Base-by-base conservation (phyloP, 1,140 invertebrate genomes). In the Riptortus pedestris region DNA sequence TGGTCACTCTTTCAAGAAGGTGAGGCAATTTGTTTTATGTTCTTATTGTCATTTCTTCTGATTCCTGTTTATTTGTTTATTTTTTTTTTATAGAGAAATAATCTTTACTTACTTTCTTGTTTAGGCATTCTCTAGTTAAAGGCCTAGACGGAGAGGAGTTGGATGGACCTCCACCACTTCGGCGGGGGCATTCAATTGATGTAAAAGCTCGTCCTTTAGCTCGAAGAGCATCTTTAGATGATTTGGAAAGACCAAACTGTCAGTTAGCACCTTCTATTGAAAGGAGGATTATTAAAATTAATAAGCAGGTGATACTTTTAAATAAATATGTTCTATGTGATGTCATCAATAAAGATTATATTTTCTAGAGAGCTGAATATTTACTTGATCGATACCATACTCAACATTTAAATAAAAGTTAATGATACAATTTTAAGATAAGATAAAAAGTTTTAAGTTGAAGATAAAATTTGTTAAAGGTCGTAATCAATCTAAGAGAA, bases 1-100 rank as follows among this genome's bases (percentile, higher is more conserved):
- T 93, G 16, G 85, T 92, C 38, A 88, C 86, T 1, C 74, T 90
- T 1, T 89, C 86, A 38, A 75, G 88, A 68, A 81, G 85, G 82
- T 85, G 76, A 70, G 2, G 18, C 14, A 66, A 60, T 55, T 60
- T 22, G 5, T 28, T 7, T 29, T 24, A 3, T 58, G 4, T 18
- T 51, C n/a, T 18, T 18, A 18, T n/a, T 51, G 18, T 51, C 7
- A n/a, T 51, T 51, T 51, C 9, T 43, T 43, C 38, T 11, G 9
- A 43, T 43, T 43, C n/a, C 9, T 43, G 9, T 11, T 9, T 11
- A 43, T 43, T 9, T n/a, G n/a, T n/a, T n/a, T n/a, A 55, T 24
- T 3, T 20, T 11, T 55, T 3, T 55, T 55, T 20, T 20, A 20
- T 1, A 55, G 16, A 1, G 1, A 14, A 55, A 20, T 20, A 24